Base-by-base conservation (phyloP, 2,888 invertebrate genomes). In the Cataglyphis albicans region DNA sequence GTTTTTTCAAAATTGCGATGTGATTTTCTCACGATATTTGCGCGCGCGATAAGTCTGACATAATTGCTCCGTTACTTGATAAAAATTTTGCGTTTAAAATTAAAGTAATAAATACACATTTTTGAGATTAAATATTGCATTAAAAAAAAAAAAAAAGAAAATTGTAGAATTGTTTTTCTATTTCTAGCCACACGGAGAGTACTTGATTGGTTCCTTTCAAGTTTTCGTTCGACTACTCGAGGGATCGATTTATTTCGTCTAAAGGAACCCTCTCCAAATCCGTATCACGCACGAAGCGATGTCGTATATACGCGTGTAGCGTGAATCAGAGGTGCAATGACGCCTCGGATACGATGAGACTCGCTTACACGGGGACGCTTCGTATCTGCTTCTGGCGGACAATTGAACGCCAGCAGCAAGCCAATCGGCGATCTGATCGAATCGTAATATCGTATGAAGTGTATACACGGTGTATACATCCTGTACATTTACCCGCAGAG, bases 361-460 rank as follows among this genome's bases (percentile, higher is more conserved):
- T 78, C 41, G 55, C 68, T 21, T 29, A 59, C 44, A 32, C 6
- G 57, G 25, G 38, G 1, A 81, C 78, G 89, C 84, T 90, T 91
- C 90, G 90, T 93, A 89, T 89, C 88, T 83, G 84, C 64, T 80
- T 86, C 81, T 82, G 81, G 72, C 88, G 92, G 87, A 92, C 92
- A 92, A 94, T 93, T 92, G 93, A 93, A 93, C 93, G 90, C 86
- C 93, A 92, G 93, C 93, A 86, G 85, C 85, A 91, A 92, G 86
- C 89, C 92, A 91, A 92, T 93, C 90, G 91, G 57, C 90, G 89
- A 91, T 92, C 92, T 90, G 87, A 91, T 91, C 92, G 89, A 91
- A 91, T 92, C 88, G 91, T 91, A 92, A 92, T 93, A 91, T 91
- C 90, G 88, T 88, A 87, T 89, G 85, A 85, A 84, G 90, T 85